Evolutionary conservation across 2,113 vertebrate genomes (phyloP).

Genomic region (Oncorhynchus masou): DNA sequence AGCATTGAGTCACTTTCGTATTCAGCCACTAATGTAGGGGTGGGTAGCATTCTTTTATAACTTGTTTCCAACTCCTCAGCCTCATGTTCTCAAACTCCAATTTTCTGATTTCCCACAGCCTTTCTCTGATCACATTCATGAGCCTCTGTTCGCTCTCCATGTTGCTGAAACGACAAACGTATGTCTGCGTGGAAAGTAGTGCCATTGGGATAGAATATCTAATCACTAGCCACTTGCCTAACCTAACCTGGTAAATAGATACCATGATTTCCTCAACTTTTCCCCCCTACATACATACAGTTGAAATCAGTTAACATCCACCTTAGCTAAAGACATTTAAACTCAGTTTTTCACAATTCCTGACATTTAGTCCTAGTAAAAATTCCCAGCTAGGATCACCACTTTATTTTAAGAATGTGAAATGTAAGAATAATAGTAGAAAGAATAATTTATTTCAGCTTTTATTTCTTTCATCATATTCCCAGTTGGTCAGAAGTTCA

Average conservation of each 20-base stretch:
- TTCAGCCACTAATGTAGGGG: constrained; percentile 35
- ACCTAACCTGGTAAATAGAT: neutral
- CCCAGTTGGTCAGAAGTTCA: too few species aligned
- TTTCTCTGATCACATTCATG: constrained; percentile 69
- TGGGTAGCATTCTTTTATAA: constrained; percentile 36
- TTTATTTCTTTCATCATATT: too few species aligned
- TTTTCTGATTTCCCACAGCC: constrained; percentile 75
- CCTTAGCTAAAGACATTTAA: too few species aligned
- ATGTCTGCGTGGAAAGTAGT: neutral
- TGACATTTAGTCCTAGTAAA: too few species aligned
- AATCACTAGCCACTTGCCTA: neutral
- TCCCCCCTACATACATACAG: neutral
- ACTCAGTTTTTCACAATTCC: too few species aligned
- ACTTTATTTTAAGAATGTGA: too few species aligned
- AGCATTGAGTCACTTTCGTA: constrained; percentile 68
- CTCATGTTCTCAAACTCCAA: constrained; percentile 79
- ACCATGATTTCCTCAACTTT: neutral
- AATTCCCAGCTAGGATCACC: too few species aligned
- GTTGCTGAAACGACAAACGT: constrained; percentile 4
- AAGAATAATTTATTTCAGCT: too few species aligned
- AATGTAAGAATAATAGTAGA: too few species aligned
- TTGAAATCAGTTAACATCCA: too few species aligned
- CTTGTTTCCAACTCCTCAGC: constrained; percentile 60
- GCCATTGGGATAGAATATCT: neutral
- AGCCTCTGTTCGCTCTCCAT: constrained; percentile 73